Percentiles rank a stretch among this genome's conserved stretches.
These are phyloP conservation scores for Saguinus imperator DNA, from an alignment of 2,113 vertebrate species.

Conservation along the genomic window DNA sequence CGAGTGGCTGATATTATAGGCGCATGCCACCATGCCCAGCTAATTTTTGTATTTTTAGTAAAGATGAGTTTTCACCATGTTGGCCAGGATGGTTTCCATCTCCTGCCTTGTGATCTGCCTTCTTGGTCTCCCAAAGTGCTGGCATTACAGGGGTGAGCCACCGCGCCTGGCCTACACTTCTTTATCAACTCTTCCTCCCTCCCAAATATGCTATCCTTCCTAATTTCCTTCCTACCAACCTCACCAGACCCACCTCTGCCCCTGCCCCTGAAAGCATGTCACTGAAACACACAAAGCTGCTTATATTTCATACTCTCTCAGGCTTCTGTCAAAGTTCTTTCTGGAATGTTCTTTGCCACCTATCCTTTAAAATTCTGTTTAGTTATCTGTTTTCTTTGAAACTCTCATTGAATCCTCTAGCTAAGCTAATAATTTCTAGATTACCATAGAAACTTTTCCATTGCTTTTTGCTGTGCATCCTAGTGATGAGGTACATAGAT, in stretches of 20 bases:
- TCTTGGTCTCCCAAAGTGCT: too few species aligned
- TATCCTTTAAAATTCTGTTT: neutral
- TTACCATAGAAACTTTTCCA: neutral
- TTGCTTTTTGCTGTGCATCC: neutral
- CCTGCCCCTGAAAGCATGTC: neutral
- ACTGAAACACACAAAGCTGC: neutral
- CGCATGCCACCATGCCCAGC: fast-evolving
- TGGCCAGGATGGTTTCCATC: too few species aligned
- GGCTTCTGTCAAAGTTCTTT: neutral
- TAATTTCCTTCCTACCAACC: neutral
- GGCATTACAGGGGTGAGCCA: too few species aligned
- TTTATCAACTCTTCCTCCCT: neutral
- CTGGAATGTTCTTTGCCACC: constrained; percentile 1
- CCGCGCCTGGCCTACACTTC: too few species aligned
- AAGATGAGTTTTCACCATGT: too few species aligned
- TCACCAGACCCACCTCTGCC: neutral
- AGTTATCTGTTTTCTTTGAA: neutral
- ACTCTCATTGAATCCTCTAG: neutral
- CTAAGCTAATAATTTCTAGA: neutral
- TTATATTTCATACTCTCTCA: neutral
- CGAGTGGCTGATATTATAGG: too few species aligned
- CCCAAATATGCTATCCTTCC: neutral
- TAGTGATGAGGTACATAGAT: neutral
- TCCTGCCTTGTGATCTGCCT: too few species aligned
- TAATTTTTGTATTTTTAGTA: too few species aligned